Percentiles rank a stretch among this genome's conserved stretches.
These are phyloP conservation scores for Callocephalon fimbriatum DNA, from an alignment of 2,113 vertebrate species.

Conservation along the genomic window DNA sequence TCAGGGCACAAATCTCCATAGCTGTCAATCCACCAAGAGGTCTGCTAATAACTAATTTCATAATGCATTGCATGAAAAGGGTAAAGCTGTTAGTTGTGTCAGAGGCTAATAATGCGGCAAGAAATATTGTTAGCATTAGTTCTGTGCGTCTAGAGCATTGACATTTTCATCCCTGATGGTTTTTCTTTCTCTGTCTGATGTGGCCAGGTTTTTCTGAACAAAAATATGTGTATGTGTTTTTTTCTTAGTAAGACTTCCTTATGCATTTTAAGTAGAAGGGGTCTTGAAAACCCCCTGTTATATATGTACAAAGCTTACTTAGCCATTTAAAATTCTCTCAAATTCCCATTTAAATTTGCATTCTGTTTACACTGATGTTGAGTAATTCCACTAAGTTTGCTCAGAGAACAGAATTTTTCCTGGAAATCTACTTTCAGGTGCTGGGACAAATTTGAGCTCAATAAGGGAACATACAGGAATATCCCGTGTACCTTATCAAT, in stretches of 20 bases:
- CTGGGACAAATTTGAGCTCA: not conserved
- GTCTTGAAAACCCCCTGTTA: not conserved
- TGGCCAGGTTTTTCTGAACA: not conserved
- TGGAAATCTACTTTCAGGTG: not conserved
- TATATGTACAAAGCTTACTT: not conserved
- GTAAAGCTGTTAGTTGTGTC: constrained; percentile 25
- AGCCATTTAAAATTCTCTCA: not conserved
- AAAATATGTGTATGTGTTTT: not conserved
- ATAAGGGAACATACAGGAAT: not conserved
- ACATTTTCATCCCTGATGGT: not conserved
- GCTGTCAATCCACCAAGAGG: not conserved
- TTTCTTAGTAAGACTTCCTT: not conserved
- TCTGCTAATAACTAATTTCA: constrained; percentile 32
- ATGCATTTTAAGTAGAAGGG: not conserved
- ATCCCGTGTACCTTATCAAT: not conserved
- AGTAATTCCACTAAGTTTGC: not conserved
- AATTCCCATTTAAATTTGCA: not conserved
- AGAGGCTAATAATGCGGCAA: not conserved
- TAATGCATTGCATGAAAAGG: constrained; percentile 5
- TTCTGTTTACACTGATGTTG: not conserved
- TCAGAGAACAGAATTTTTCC: not conserved
- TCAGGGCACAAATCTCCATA: constrained; percentile 46
- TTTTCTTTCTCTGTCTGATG: not conserved
- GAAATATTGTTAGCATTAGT: not conserved
- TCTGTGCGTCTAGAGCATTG: not conserved